These are phyloP conservation scores for Miichthys miiuy DNA, from an alignment of 2,797 vertebrate genomes.

Conservation along the genomic window DNA sequence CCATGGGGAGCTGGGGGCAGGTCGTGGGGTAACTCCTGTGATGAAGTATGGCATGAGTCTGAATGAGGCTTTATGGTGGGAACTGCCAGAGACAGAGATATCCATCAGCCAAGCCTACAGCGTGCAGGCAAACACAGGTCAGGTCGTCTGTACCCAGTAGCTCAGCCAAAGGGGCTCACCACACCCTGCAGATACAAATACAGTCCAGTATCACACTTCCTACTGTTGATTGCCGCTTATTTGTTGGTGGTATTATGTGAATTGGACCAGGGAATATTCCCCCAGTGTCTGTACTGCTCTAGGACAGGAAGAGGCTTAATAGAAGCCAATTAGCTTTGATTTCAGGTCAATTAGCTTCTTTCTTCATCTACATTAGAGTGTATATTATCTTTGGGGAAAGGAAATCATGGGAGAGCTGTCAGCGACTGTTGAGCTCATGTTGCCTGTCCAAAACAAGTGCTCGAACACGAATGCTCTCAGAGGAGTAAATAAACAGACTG, in stretches of 20 bases:
- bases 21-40: constrained; percentile 45
- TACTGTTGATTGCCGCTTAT: constrained; percentile 45
- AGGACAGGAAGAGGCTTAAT: constrained; percentile 82
- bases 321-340: constrained; percentile 82
- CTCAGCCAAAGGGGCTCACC: constrained; percentile 50
- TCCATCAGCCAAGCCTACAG: constrained; percentile 66
- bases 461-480: constrained; percentile 35
- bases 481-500: constrained; percentile 54
- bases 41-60: constrained; percentile 41
- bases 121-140: constrained; percentile 57
- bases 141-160: constrained; percentile 49
- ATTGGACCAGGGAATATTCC: constrained; percentile 54
- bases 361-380: constrained; percentile 70
- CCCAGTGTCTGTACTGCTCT: constrained; percentile 58
- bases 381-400: constrained; percentile 76
- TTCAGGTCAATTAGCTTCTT: constrained; percentile 82
- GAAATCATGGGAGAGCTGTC: constrained; percentile 54
- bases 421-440: constrained; percentile 48
- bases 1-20: constrained; percentile 27
- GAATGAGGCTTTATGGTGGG: constrained; percentile 68
- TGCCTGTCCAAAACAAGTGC: constrained; percentile 58
- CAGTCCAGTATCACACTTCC: constrained; percentile 56
- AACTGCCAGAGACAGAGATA: constrained; percentile 68
- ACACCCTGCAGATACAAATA: constrained; percentile 59
- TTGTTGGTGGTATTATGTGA: constrained; percentile 69